Base-by-base conservation (phyloP, 2,888 invertebrate species). In the Metacarcinus magister region DNA sequence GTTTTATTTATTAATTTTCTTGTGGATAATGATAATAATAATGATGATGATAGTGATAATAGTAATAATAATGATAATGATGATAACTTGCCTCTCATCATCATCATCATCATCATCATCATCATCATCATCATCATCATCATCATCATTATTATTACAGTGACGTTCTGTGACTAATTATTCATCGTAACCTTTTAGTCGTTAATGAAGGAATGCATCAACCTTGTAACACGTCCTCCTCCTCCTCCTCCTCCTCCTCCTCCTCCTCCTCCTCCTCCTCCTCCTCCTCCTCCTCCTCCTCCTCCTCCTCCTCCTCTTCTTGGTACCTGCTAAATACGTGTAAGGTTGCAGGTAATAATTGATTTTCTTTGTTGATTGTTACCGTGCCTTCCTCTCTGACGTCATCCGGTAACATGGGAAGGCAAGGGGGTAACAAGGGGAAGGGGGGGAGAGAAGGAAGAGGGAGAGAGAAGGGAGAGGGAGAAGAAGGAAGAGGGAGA, bases 211-310 rank as follows among this genome's bases (percentile, higher is more conserved):
- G n/a, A n/a, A n/a, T n/a, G n/a, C n/a, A n/a, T n/a, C n/a, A n/a
- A n/a, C n/a, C n/a, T n/a, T n/a, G n/a, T 23, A 54, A 54, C 67
- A 3, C 67, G 13, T 67, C 67, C 19, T 67, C 67, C 67, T 67
- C 67, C 67, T 67, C 67, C 67, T 67, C 67, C 67, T 67, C 67
- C 67, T 67, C 67, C 67, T 67, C 67, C 67, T 67, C 67, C 67
- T 67, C 67, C 23, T 67, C 67, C 67, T 67, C 67, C 67, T 67
- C 67, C 67, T 67, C 67, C 67, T 67, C 19, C 23, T 67, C 67
- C 67, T 67, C 67, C 90, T 43, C 44, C 44, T 44, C 44, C 44
- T 90, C 90, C 90, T 44, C 39, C 90, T 90, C 39, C 39, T 44
- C 44, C 44, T 43, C 90, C 90, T 90, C 39, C 90, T 43, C 90